Conservation (phyloP, 1,140 invertebrate species). For the Heliconius nattereri region DNA sequence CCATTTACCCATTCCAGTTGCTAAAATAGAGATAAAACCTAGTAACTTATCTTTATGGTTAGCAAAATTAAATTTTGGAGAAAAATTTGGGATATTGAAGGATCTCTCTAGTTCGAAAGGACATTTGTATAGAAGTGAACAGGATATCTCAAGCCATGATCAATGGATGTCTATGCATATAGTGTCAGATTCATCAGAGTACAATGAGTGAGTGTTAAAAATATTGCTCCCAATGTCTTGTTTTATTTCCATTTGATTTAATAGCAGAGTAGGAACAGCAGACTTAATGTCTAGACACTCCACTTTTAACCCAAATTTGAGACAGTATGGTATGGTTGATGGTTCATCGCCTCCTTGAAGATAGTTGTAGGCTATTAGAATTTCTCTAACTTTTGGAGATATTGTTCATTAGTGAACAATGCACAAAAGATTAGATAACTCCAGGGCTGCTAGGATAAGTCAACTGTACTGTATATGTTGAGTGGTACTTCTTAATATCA, state of each 20-base stretch:
- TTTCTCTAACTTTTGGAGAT: no score
- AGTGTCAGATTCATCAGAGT: slow-evolving; percentile 65
- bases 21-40: slow-evolving; percentile 37
- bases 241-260: not conserved
- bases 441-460: no score
- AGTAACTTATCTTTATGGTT: slow-evolving; percentile 50
- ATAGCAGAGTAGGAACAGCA: no score
- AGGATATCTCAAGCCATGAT: slow-evolving; percentile 44
- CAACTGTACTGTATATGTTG: no score
- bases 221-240: not conserved
- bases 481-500: no score
- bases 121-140: slow-evolving; percentile 59
- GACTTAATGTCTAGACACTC: no score
- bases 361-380: no score
- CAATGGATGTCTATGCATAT: slow-evolving; percentile 68
- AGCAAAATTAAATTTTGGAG: slow-evolving; percentile 48
- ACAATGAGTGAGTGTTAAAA: slow-evolving; percentile 61
- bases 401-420: no score
- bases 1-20: slow-evolving; percentile 52
- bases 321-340: no score
- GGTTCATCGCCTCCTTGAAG: no score
- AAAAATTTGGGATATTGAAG: slow-evolving; percentile 33
- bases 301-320: no score
- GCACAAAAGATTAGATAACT: no score
- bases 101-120: slow-evolving; percentile 46